phyloP scores from a whole-genome alignment of 2,888 invertebrate species.

The Ephialtes manifestator region DNA sequence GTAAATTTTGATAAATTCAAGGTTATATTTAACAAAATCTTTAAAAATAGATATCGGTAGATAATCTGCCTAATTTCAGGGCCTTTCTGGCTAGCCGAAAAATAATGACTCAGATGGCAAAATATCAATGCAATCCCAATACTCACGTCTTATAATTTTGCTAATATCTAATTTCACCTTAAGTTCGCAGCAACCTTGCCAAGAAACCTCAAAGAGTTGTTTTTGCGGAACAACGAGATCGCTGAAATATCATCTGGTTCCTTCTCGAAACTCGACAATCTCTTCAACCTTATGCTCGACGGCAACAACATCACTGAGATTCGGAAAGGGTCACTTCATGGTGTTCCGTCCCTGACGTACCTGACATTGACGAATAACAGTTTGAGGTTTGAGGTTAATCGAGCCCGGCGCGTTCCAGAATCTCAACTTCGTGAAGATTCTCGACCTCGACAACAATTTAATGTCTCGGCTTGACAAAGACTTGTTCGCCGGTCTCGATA shows the following conservation, averaged over 20 bases:
- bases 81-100: no score
- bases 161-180: no score
- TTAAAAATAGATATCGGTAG: no score
- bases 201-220: slow-evolving; percentile 67
- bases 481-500: slow-evolving; percentile 77
- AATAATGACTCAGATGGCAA: no score
- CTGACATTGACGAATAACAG: slow-evolving; percentile 65
- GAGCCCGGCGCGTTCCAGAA: slow-evolving; percentile 42
- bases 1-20: no score
- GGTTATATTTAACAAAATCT: no score
- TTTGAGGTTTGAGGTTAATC: slow-evolving; percentile 51
- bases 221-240: slow-evolving; percentile 71
- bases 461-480: not conserved
- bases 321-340: slow-evolving; percentile 36
- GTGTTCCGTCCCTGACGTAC: slow-evolving; percentile 60
- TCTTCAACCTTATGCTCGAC: slow-evolving; percentile 53
- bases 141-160: no score
- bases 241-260: slow-evolving; percentile 66
- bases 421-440: not conserved
- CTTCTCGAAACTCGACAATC: slow-evolving; percentile 68
- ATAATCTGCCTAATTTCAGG: no score
- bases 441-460: not conserved
- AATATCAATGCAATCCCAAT: no score
- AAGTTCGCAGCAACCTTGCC: slow-evolving; percentile 75
- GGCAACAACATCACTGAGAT: slow-evolving; percentile 44